Evolutionary conservation across 2,113 vertebrate genomes (phyloP).

Genomic region (Phyllostomus hastatus): DNA sequence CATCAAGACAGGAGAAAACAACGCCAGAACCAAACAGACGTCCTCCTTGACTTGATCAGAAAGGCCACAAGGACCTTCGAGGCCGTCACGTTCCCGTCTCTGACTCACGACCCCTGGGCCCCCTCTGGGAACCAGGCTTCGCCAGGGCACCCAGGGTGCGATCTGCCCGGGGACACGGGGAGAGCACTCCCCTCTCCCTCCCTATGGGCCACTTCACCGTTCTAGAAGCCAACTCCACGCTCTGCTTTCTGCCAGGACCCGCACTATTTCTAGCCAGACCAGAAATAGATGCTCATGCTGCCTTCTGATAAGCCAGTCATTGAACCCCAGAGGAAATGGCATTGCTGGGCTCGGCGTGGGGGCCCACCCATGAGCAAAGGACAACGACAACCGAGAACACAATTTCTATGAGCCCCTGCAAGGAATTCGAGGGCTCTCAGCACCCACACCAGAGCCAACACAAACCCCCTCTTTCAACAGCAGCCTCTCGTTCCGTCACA

Average conservation of each 20-base stretch:
- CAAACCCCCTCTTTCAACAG: neutral
- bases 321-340: slow-evolving; percentile 61
- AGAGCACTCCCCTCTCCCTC: neutral
- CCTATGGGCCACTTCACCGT: accelerated
- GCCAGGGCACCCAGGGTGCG: accelerated
- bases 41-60: neutral
- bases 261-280: slow-evolving; percentile 41
- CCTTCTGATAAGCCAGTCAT: slow-evolving; percentile 50
- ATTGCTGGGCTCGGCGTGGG: neutral
- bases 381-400: neutral
- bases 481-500: accelerated
- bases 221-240: neutral
- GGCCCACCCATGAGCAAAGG: neutral
- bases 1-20: neutral
- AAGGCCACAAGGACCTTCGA: neutral
- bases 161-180: too few relatives aligned
- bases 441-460: accelerated
- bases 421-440: accelerated
- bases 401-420: accelerated
- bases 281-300: slow-evolving; percentile 50
- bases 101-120: accelerated
- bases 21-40: neutral
- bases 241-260: neutral
- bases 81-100: accelerated
- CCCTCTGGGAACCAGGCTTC: neutral